Evolutionary conservation across 1,140 invertebrate species (phyloP), one percentile per base, ranked within the genome.

Genomic region (Ridgeia piscesae): DNA sequence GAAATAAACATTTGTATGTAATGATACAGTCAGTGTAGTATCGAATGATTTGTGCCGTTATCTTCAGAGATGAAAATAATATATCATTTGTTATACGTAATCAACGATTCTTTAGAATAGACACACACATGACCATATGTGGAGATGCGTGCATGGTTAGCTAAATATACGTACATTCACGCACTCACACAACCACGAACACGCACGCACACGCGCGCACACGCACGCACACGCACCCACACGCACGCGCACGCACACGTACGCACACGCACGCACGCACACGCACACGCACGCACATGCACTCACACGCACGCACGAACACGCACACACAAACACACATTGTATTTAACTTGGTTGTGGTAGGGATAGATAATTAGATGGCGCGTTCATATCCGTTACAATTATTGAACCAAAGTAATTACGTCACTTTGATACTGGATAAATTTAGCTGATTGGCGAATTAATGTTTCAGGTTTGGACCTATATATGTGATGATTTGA

Each of bases 181-280:
- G 6, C 89, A 90, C 31, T 17, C 89, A 33, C 89, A 90, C 89
- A 90, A 9, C 1, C 31, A 90, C 89, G 33, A 9, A 33, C 89
- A 90, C 89, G 1, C 89, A 33, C 35, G n/a, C 35, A 33, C 89
- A n/a, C 89, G 1, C 35, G 33, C 89, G 33, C 89, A 9, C 33
- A 2, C 33, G n/a, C 33, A 90, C 31, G 89, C 89, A 90, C 89
- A n/a, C 35, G 31, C 31, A 8, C 89, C 9, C 89, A 2, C 89
- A 90, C 89, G 35, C 89, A 90, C 89, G 1, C 89, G 21, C 89
- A n/a, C 89, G 33, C 89, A 2, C 89, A 90, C 89, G n/a, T n/a
- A 33, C 89, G 1, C 89, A 90, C 89, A 27, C 89, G 33, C 89
- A n/a, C 89, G 21, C 89, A 33, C 89, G 1, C 89, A 4, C 89